Conservation (phyloP, 2,113 vertebrate genomes). For the Prunella fulvescens region DNA sequence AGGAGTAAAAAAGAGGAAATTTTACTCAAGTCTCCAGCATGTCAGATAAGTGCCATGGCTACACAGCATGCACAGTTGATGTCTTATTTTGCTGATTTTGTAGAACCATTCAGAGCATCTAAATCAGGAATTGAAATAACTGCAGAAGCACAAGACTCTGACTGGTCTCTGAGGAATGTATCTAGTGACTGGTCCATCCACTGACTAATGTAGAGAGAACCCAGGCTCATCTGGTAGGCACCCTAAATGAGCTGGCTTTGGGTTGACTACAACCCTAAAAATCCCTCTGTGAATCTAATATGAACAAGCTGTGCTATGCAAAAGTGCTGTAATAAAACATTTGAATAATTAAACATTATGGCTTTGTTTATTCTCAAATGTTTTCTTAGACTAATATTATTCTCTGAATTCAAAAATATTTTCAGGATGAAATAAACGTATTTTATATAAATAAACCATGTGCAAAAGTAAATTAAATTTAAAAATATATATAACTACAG, state of each 20-base stretch:
- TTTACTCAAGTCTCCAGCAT: background rate
- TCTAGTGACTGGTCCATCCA: background rate
- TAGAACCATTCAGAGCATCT: background rate
- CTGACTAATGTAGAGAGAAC: background rate
- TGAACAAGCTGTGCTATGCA: background rate
- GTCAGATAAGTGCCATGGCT: background rate
- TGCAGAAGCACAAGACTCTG: background rate
- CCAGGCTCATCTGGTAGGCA: background rate
- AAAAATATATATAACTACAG: background rate
- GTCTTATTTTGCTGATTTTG: background rate
- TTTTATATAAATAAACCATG: background rate
- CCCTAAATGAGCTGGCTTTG: background rate
- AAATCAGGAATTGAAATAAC: background rate
- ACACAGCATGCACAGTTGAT: background rate
- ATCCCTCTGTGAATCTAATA: background rate
- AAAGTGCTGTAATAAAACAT: background rate
- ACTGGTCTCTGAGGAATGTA: background rate
- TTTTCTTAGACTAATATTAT: background rate
- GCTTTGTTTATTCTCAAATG: background rate
- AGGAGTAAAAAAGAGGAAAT: background rate
- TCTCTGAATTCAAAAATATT: background rate
- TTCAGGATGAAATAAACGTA: background rate
- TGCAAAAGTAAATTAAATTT: background rate
- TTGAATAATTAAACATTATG: background rate
- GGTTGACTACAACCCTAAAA: background rate